Base-by-base conservation (phyloP, 2,797 vertebrate genomes). In the Ataeniobius toweri region DNA sequence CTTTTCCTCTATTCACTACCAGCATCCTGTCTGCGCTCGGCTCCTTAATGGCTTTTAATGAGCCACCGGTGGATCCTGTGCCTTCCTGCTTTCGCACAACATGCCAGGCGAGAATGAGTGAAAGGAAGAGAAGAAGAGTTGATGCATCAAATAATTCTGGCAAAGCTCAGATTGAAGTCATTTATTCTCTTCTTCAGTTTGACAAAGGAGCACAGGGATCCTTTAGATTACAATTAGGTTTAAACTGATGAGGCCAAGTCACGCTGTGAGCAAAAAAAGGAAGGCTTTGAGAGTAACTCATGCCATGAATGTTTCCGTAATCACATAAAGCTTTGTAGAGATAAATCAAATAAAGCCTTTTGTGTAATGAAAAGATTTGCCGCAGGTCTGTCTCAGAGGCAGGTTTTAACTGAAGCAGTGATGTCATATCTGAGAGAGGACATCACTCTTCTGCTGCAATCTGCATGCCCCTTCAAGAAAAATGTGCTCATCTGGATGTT, bases 1-100 rank as follows among this genome's bases (percentile, higher is more conserved):
- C 92, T 94, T 96, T 70, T 96, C 95, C 95, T 96, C 93, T 95
- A 96, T 95, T 94, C 95, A 95, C 95, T 94, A 88, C 89, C 89
- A 87, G 74, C 89, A 93, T 96, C 96, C 95, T 96, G 95, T 93
- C 92, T 92, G 87, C 89, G 88, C 80, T 88, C 81, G 90, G 93
- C 86, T 87, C 80, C 94, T 94, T 94, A 94, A 96, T 94, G 94
- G 91, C 88, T 84, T 93, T 94, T 95, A 94, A 94, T 95, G 93
- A 94, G 93, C 90, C 93, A 93, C 91, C 53, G 77, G 91, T 92
- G 85, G 87, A 93, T 94, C 92, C 86, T 71, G 82, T 83, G 86
- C 82, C 88, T 95, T 96, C 96, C 96, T 95, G 94, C 88, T 88
- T 90, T 93, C 86, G 83, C 86, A 92, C 91, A 88, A 91, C 83